A percentile compares a stretch with the other conserved stretches of the same genome.
Evolutionary conservation across 2,888 invertebrate species (phyloP).

Genomic region (Noctua pronuba): DNA sequence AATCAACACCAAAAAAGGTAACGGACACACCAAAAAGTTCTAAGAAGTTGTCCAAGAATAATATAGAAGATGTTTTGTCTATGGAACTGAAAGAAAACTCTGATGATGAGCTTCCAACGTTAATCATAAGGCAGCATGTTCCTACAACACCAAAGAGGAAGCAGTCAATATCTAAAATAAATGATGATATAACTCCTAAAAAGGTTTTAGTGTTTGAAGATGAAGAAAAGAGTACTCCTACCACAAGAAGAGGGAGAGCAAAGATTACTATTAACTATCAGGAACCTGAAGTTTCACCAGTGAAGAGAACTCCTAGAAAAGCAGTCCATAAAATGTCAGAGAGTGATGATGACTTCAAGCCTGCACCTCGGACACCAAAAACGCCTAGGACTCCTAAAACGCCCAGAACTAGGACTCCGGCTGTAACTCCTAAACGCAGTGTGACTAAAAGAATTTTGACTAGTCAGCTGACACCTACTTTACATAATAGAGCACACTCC

Average conservation of each 20-base stretch:
- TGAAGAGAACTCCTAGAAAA: conserved; percentile 79
- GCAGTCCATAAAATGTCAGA: conserved; percentile 70
- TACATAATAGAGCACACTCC: conserved; percentile 81
- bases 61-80: conserved; percentile 80
- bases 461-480: conserved; percentile 83
- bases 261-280: conserved; percentile 75
- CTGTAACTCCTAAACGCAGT: conserved; percentile 78
- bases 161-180: conserved; percentile 74
- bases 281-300: conserved; percentile 79
- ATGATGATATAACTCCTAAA: conserved; percentile 79
- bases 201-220: conserved; percentile 82
- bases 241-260: conserved; percentile 79
- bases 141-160: conserved; percentile 82
- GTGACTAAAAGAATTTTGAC: conserved; percentile 79
- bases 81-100: conserved; percentile 86
- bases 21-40: conserved; percentile 77
- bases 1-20: conserved; percentile 64
- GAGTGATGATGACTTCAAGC: conserved; percentile 83
- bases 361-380: conserved; percentile 71
- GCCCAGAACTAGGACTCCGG: conserved; percentile 70
- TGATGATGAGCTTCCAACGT: conserved; percentile 85
- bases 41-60: conserved; percentile 73
- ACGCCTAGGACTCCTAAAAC: conserved; percentile 70
- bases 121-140: conserved; percentile 82
- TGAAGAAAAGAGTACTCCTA: conserved; percentile 71